Percentiles rank a stretch among this genome's conserved stretches.
Conservation (phyloP, 2,888 invertebrate species). For the Tortrix viridana region DNA sequence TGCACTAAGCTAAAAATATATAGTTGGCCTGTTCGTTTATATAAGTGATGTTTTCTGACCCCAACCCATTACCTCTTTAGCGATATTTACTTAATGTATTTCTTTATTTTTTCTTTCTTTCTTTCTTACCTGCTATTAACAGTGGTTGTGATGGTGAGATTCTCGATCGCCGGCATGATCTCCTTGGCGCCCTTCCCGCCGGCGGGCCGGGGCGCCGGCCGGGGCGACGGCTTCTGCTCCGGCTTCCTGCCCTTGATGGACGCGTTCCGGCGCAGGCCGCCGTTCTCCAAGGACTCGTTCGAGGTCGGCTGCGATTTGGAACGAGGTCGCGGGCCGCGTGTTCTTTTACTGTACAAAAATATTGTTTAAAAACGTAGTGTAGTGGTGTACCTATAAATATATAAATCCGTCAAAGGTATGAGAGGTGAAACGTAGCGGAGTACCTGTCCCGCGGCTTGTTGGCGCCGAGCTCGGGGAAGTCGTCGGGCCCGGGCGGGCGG, state of each 20-base stretch:
- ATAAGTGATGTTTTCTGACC: too few relatives aligned
- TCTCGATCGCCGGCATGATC: slow-evolving; percentile 67
- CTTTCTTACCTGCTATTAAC: slow-evolving; percentile 62
- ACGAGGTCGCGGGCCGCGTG: slow-evolving; percentile 60
- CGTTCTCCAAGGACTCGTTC: slow-evolving; percentile 64
- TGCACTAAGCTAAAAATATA: too few relatives aligned
- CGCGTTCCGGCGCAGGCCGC: slow-evolving; percentile 61
- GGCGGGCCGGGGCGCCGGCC: slow-evolving; percentile 34
- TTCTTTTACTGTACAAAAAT: slow-evolving; percentile 48
- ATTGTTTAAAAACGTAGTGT: too few relatives aligned
- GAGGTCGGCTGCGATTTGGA: slow-evolving; percentile 74
- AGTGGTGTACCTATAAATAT: too few relatives aligned
- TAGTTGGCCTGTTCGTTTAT: too few relatives aligned
- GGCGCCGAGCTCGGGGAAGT: slow-evolving; percentile 82
- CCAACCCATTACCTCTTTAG: too few relatives aligned
- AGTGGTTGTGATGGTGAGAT: slow-evolving; percentile 68
- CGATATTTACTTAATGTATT: too few relatives aligned
- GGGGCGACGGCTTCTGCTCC: slow-evolving; percentile 28
- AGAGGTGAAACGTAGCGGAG: too few relatives aligned
- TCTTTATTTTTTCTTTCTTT: too few relatives aligned
- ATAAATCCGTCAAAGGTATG: too few relatives aligned
- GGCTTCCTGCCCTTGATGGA: slow-evolving; percentile 55
- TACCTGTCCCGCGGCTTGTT: slow-evolving; percentile 52
- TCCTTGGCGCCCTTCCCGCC: slow-evolving; percentile 45
- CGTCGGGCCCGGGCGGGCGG: slow-evolving; percentile 76